Base-by-base conservation (phyloP, 2,113 vertebrate species). In the Salvator merianae region DNA sequence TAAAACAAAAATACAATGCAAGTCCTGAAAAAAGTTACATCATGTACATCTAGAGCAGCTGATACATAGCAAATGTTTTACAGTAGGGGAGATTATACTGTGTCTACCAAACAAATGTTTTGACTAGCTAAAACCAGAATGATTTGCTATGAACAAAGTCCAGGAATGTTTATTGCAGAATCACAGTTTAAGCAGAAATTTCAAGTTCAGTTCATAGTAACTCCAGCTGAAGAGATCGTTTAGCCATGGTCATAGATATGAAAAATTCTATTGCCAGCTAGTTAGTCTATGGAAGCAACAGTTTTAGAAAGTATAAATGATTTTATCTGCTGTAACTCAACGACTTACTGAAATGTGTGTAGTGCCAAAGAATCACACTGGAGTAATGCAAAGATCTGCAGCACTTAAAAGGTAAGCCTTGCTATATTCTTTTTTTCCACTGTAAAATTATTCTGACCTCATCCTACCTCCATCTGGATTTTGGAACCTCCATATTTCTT, bases 1-100 rank as follows among this genome's bases (percentile, higher is more conserved):
- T 84, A 85, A 82, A 89, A 89, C 78, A 69, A 87, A 91, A 65
- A 43, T 1, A 36, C n/a, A 85, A 77, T 20, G 16, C 4, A 59
- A 59, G 55, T 59, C 1, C 20, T 59, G 76, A 84, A 90, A 68
- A 76, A 79, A 84, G 62, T 82, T 85, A 4, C 73, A 76, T 77
- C 81, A 38, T 79, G 55, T 14, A 90, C 43, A 92, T 83, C 3
- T 28, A 30, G 63, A 77, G 22, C 8, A 26, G 71, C 30, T 43
- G 65, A 62, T 22, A 63, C 9, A 63, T 14, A n/a, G 7, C 16
- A 47, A 81, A 55, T n/a, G 53, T 66, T 30, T 72, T 81, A 38
- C 53, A 73, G 55, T 34, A 9, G 12, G 18, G 73, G 7, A n/a
- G 7, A 72, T n/a, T 72, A 7, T 28, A 62, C 7, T 72, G 2